Percentiles rank a stretch among this genome's conserved stretches.
Evolutionary conservation across 2,797 vertebrate species (phyloP).

Genomic region (Lepus oiostolus): DNA sequence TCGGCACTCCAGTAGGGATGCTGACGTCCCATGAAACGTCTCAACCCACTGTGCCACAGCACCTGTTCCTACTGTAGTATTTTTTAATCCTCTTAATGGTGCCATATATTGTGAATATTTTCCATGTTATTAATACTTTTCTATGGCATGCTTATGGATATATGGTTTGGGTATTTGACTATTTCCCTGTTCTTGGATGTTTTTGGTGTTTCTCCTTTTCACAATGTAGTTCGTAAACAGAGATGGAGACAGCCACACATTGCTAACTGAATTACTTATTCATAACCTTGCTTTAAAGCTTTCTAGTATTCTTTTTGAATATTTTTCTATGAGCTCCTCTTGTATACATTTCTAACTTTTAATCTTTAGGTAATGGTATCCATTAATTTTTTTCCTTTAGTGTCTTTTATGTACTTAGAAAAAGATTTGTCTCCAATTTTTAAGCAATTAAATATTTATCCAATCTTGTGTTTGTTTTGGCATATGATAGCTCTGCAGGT

Average conservation of each 20-base stretch:
- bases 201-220: neutral
- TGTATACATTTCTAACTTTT: neutral
- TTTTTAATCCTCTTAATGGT: slow-evolving; percentile 17
- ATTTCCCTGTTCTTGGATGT: neutral
- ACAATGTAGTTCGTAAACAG: neutral
- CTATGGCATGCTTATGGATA: neutral
- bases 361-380: neutral
- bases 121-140: slow-evolving; percentile 13
- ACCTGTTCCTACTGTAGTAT: neutral
- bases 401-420: neutral
- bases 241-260: neutral
- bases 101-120: neutral
- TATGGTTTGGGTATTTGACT: neutral
- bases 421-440: neutral
- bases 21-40: no score
- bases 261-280: slow-evolving; percentile 36
- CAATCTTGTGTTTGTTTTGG: slow-evolving; percentile 41
- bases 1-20: no score
- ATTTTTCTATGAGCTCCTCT: neutral
- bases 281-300: neutral
- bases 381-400: neutral
- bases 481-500: neutral
- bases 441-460: slow-evolving; percentile 7
- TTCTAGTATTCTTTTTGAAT: neutral
- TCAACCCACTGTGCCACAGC: no score